Evolutionary conservation across 2,888 invertebrate genomes (phyloP).

Genomic region (Bombylius discolor): DNA sequence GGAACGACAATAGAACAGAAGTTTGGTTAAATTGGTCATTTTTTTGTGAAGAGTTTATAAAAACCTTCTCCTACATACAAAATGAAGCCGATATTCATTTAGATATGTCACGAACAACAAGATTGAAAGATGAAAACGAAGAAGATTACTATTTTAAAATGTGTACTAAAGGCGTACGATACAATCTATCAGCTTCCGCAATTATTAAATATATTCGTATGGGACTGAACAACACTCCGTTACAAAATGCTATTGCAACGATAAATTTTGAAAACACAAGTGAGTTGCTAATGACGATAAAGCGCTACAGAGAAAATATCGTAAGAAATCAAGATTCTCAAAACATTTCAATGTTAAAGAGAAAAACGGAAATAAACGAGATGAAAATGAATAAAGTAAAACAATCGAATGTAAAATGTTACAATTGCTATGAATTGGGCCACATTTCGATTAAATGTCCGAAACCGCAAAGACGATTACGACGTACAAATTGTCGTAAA

Average conservation of each 20-base stretch:
- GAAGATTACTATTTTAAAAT: not conserved
- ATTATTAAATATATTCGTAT: not conserved
- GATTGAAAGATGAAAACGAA: not conserved
- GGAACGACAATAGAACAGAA: not conserved
- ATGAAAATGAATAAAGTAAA: not conserved
- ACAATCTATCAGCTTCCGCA: not conserved
- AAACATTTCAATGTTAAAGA: not conserved
- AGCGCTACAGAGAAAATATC: not conserved
- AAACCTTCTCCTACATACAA: not conserved
- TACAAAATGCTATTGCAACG: not conserved
- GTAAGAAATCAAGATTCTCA: not conserved
- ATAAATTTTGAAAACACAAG: not conserved
- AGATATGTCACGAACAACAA: not conserved
- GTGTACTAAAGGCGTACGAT: not conserved
- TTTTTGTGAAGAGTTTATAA: not conserved
- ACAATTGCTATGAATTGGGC: constrained; percentile 4
- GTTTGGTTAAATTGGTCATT: not conserved
- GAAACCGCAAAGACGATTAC: constrained; percentile 1
- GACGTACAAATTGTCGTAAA: not conserved
- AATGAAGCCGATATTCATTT: not conserved
- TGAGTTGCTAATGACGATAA: not conserved
- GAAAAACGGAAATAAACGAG: not conserved
- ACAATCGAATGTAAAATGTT: not conserved
- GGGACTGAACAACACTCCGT: not conserved
- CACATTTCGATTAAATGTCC: constrained; percentile 2